Evolutionary conservation across 2,797 vertebrate genomes (phyloP).

Genomic region (Harpagifer antarcticus): DNA sequence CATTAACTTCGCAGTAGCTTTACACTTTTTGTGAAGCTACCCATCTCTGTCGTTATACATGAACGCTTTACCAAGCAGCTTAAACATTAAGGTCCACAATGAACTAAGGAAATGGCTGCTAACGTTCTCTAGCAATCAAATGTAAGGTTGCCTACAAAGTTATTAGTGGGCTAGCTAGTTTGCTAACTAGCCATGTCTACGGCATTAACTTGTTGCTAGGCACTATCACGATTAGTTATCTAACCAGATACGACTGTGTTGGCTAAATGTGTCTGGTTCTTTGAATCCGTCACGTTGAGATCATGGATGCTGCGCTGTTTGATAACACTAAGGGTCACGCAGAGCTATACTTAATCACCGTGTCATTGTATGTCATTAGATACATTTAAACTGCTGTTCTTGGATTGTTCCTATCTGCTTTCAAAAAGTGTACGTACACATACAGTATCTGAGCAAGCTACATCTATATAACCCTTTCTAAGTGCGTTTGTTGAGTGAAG

Average conservation of each 20-base stretch:
- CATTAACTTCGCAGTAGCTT: background rate
- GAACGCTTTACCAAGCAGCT: background rate
- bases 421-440: background rate
- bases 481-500: no score
- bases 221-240: slow-evolving; percentile 21
- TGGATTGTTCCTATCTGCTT: background rate
- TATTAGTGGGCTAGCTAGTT: background rate
- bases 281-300: slow-evolving; percentile 25
- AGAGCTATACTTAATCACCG: background rate
- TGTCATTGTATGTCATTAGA: background rate
- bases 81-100: background rate
- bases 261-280: background rate
- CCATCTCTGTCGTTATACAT: background rate
- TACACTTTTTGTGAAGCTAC: background rate
- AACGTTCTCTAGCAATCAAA: no score
- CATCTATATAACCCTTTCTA: background rate
- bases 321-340: background rate
- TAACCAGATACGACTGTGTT: background rate
- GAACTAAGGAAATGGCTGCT: background rate
- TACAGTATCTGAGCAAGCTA: background rate
- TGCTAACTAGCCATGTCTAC: background rate
- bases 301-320: slow-evolving; percentile 16
- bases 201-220: slow-evolving; percentile 77
- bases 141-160: background rate
- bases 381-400: background rate